A percentile compares a stretch with the other conserved stretches of the same genome.
Conservation (phyloP, 2,797 vertebrate genomes). For the Argentina silus region DNA sequence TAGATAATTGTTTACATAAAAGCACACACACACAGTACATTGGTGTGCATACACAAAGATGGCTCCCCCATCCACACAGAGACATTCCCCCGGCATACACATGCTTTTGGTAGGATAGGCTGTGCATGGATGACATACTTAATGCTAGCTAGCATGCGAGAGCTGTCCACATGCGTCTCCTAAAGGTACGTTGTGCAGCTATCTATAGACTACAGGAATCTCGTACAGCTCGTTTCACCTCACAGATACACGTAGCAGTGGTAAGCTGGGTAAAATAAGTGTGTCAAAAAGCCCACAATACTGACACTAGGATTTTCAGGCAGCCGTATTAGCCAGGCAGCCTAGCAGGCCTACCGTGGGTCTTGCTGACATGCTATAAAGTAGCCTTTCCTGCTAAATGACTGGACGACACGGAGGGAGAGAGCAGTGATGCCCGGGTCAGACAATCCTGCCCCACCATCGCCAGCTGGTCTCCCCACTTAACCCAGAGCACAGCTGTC, state of each 20-base stretch:
- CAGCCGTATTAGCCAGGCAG: neutral
- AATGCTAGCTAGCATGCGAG: too few species aligned
- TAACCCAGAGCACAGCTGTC: constrained; percentile 64
- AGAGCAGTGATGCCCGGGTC: neutral
- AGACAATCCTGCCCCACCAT: neutral
- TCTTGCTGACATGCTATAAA: neutral
- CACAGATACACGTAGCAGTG: too few species aligned
- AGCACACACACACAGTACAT: neutral
- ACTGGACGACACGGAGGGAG: neutral
- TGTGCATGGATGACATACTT: neutral
- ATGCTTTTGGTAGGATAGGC: neutral
- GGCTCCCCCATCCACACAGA: neutral
- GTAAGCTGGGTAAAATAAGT: neutral
- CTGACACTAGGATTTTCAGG: neutral
- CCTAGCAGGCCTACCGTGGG: neutral
- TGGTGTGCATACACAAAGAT: neutral
- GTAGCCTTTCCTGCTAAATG: neutral
- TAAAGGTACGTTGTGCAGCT: too few species aligned
- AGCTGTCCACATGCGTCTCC: too few species aligned
- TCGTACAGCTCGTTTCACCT: too few species aligned
- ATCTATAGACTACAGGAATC: too few species aligned
- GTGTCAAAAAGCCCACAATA: neutral
- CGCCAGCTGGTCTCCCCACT: constrained; percentile 28
- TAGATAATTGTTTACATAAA: neutral
- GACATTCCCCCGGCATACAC: neutral